These are phyloP conservation scores for Naja naja DNA, from an alignment of 2,113 vertebrate species.

Conservation along the genomic window DNA sequence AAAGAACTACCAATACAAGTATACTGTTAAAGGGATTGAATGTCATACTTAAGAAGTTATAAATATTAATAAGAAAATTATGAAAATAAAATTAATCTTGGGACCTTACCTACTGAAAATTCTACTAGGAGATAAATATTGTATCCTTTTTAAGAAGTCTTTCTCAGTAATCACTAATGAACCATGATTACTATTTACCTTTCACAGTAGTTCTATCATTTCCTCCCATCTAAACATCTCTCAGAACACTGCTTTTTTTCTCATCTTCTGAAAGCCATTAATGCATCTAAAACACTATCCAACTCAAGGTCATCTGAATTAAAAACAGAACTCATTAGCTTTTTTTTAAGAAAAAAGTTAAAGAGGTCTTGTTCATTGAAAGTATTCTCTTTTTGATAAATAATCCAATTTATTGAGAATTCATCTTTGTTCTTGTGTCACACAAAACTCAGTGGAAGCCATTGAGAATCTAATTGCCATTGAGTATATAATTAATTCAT, in stretches of 20 bases:
- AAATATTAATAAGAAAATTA: constrained; percentile 58
- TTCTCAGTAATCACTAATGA: constrained; percentile 43
- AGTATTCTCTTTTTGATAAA: neutral
- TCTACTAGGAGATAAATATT: constrained; percentile 53
- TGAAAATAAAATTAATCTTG: constrained; percentile 57
- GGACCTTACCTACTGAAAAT: constrained; percentile 58
- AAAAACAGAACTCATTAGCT: neutral
- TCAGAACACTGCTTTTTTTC: neutral
- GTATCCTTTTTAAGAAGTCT: constrained; percentile 14
- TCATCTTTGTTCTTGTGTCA: neutral
- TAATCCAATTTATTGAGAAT: neutral
- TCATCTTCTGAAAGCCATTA: neutral
- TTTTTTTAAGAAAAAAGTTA: neutral
- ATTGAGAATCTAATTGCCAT: neutral
- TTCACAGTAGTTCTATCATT: constrained; percentile 3
- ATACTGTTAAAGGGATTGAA: neutral
- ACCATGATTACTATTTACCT: constrained; percentile 20
- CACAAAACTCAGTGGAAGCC: neutral
- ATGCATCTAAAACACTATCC: neutral
- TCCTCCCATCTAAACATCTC: neutral
- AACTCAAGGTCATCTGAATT: neutral
- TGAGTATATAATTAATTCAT: neutral
- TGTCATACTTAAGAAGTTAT: constrained; percentile 7
- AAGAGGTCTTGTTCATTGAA: neutral
- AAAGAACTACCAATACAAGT: neutral